Evolutionary conservation across 2,797 vertebrate species (phyloP).

Genomic region (Alcedo quadribrachys): DNA sequence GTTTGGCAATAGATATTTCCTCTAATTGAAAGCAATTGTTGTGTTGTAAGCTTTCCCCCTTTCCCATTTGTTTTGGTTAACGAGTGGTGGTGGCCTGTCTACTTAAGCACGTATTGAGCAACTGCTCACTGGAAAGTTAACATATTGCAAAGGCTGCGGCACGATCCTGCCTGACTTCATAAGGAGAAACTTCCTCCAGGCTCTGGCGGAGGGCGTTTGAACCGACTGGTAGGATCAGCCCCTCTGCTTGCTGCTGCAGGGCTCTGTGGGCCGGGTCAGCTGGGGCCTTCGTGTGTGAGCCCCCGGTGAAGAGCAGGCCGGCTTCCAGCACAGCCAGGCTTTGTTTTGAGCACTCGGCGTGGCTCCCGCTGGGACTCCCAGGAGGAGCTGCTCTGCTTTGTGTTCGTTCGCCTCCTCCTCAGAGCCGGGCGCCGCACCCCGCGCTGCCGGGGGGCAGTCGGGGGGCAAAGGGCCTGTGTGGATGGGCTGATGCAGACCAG

Average conservation of each 20-base stretch:
- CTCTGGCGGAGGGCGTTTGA: background rate
- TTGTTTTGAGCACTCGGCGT: background rate
- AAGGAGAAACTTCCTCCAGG: background rate
- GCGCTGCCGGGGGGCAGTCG: background rate
- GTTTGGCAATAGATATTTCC: conserved; percentile 41
- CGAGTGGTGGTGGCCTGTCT: conserved; percentile 3
- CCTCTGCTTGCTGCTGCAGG: background rate
- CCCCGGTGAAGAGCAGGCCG: background rate
- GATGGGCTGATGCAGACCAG: background rate
- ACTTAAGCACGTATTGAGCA: conserved; percentile 19
- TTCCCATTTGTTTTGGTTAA: conserved; percentile 39
- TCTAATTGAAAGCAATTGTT: conserved; percentile 62
- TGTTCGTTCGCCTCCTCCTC: background rate
- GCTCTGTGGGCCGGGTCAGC: conserved; percentile 1
- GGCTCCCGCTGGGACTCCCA: background rate
- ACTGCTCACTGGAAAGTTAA: conserved; percentile 7
- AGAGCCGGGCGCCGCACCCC: background rate
- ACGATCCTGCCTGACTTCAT: conserved; percentile 24
- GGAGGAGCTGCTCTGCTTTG: background rate
- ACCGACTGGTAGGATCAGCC: background rate
- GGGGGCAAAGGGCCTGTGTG: rapidly evolving
- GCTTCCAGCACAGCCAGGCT: background rate
- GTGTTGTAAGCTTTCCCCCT: conserved; percentile 25
- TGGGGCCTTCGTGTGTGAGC: background rate
- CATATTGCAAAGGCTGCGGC: background rate